Evolutionary conservation across 2,888 invertebrate genomes (phyloP).

Genomic region (Hypselothyrea guttata): DNA sequence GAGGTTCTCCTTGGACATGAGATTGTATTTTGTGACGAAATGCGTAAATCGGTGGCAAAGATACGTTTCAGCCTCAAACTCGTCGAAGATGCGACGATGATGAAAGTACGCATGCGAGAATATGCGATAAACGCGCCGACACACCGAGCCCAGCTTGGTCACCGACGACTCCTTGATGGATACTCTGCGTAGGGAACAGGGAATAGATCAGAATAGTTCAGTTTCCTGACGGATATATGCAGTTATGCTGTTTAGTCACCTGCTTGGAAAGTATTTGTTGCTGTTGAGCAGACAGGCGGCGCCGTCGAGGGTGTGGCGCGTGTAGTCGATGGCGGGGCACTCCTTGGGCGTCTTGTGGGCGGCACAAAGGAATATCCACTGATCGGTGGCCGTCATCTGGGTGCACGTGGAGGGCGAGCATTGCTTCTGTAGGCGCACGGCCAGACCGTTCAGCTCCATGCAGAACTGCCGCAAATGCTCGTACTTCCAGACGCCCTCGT

Average conservation of each 20-base stretch:
- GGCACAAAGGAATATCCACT: conserved; percentile 99
- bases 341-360: conserved; percentile 99
- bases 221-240: too few species aligned
- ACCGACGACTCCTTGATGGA: conserved; percentile 99
- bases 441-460: conserved; percentile 99
- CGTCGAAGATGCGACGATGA: conserved; percentile 97
- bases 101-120: conserved; percentile 99
- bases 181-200: too few species aligned
- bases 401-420: conserved; percentile 98
- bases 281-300: conserved; percentile 99
- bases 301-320: conserved; percentile 98
- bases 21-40: conserved; percentile 98
- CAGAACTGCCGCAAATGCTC: conserved; percentile 99
- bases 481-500: conserved; percentile 99
- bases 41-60: conserved; percentile 97
- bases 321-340: conserved; percentile 99
- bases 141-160: conserved; percentile 98
- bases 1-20: conserved; percentile 99
- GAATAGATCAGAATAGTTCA: conserved; percentile 48
- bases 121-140: conserved; percentile 98
- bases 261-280: conserved; percentile 99
- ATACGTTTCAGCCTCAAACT: conserved; percentile 98
- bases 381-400: conserved; percentile 99
- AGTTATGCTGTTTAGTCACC: conserved; percentile 84
- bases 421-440: conserved; percentile 96